phyloP scores from a whole-genome alignment of 1,140 invertebrate genomes.

The Camponotus vicinus region DNA sequence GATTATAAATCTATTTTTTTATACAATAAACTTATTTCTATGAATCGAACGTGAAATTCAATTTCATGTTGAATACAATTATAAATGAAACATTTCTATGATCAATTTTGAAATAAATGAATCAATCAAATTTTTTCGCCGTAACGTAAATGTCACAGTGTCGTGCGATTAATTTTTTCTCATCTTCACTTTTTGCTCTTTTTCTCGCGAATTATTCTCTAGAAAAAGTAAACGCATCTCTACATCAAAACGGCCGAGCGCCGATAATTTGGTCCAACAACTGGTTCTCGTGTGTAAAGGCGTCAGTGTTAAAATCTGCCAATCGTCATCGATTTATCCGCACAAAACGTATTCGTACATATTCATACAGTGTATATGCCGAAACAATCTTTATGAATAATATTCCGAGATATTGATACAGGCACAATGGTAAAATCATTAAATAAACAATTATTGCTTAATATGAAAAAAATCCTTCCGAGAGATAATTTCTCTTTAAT shows the following conservation, averaged over 20 bases:
- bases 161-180: conserved; percentile 15
- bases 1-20: conserved; percentile 10
- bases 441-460: conserved; percentile 15
- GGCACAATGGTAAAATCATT: conserved; percentile 54
- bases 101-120: neutral
- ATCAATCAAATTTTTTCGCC: neutral
- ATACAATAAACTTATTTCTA: neutral
- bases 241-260: conserved; percentile 60
- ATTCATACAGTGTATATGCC: neutral
- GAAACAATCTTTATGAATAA: conserved; percentile 16
- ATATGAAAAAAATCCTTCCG: conserved; percentile 3
- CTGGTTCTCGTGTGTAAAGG: conserved; percentile 71
- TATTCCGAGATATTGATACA: conserved; percentile 37
- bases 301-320: conserved; percentile 75
- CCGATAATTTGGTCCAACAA: conserved; percentile 78
- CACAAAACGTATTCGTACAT: conserved; percentile 4
- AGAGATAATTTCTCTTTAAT: conserved; percentile 4
- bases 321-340: conserved; percentile 60
- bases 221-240: conserved; percentile 69
- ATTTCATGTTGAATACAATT: conserved; percentile 25
- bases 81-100: neutral
- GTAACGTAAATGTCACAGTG: conserved; percentile 62
- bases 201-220: conserved; percentile 49
- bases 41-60: neutral
- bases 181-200: conserved; percentile 58